Percentiles rank a stretch among this genome's conserved stretches.
Evolutionary conservation across 1,140 invertebrate genomes (phyloP).

Genomic region (Drosophila trapezifrons): DNA sequence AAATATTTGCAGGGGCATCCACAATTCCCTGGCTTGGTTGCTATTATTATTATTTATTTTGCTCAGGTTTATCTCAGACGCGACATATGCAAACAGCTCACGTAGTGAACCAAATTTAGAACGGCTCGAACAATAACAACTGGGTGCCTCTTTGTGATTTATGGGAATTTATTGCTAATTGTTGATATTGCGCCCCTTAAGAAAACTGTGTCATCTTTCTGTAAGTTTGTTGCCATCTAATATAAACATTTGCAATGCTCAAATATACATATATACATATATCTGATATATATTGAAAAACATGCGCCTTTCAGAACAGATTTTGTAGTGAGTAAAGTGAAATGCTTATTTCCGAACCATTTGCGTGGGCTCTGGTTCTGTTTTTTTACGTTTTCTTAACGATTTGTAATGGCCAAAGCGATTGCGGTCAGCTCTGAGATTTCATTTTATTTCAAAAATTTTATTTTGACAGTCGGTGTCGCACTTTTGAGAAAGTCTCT

Average conservation of each 20-base stretch:
- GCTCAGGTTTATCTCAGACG: constrained; percentile 38
- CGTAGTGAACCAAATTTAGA: constrained; percentile 50
- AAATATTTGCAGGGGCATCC: constrained; percentile 39
- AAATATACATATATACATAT: not conserved
- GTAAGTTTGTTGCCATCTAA: constrained; percentile 26
- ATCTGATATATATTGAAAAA: constrained; percentile 28
- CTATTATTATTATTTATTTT: constrained; percentile 2
- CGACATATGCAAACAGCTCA: constrained; percentile 51
- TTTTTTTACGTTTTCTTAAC: constrained; percentile 26
- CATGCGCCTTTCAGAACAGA: constrained; percentile 27
- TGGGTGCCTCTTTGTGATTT: constrained; percentile 55
- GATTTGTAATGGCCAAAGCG: constrained; percentile 54
- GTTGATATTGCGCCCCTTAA: constrained; percentile 50
- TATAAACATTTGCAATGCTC: constrained; percentile 12
- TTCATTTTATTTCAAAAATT: constrained; percentile 41
- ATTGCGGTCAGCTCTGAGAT: constrained; percentile 57
- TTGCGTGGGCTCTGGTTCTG: constrained; percentile 30
- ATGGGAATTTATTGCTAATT: constrained; percentile 59
- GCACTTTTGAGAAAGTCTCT: constrained; percentile 50
- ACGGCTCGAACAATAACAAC: constrained; percentile 27
- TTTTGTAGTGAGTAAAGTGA: constrained; percentile 23
- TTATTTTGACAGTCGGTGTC: constrained; percentile 32
- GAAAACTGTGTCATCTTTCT: constrained; percentile 59
- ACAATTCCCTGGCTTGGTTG: constrained; percentile 18
- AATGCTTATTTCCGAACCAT: constrained; percentile 48